Base-by-base conservation (phyloP, 2,888 invertebrate genomes). In the Drosophila conformis region DNA sequence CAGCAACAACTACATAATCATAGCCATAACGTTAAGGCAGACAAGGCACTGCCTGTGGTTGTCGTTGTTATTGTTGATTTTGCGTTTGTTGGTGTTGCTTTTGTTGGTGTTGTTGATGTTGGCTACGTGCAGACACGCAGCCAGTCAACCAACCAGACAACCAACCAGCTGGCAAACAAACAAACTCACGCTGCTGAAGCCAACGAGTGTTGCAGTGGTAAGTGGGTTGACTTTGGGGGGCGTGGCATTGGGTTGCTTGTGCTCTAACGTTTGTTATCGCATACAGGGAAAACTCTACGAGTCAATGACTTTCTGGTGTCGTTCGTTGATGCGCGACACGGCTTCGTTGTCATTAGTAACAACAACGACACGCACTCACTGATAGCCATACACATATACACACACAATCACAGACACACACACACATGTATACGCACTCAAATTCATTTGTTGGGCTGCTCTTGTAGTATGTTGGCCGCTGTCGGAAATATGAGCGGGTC, bases 271-370 rank as follows among this genome's bases (percentile, higher is more conserved):
- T 73, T 73, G 79, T 79, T 78, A 69, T 75, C 73, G 60, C 68
- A 69, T 38, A 74, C 73, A 62, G 69, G 62, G 54, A 80, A 71
- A 83, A 83, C 85, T 86, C 85, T 86, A 86, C 80, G 85, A 86
- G 85, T 86, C 85, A 86, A 86, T 86, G 85, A 86, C 85, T 88
- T 86, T 86, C 74, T 86, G 88, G 88, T 86, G 85, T 86, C 80
- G 85, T 66, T 80, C 88, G 86, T 83, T 86, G 85, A 86, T 86
- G 85, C 87, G 88, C 83, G 80, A 74, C 83, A 78, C 86, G 83
- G 86, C 69, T 63, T 78, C 88, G 88, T 86, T 86, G 85, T 86
- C 85, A 88, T 86, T 86, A 86, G 88, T 83, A 86, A 88, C 85
- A 86, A 85, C 82, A 81, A 76, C 72, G 71, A 76, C 76, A 87